Evolutionary conservation across 2,113 vertebrate genomes (phyloP), one percentile per base, ranked within the genome.

Genomic region (Melanotaenia duboulayi): DNA sequence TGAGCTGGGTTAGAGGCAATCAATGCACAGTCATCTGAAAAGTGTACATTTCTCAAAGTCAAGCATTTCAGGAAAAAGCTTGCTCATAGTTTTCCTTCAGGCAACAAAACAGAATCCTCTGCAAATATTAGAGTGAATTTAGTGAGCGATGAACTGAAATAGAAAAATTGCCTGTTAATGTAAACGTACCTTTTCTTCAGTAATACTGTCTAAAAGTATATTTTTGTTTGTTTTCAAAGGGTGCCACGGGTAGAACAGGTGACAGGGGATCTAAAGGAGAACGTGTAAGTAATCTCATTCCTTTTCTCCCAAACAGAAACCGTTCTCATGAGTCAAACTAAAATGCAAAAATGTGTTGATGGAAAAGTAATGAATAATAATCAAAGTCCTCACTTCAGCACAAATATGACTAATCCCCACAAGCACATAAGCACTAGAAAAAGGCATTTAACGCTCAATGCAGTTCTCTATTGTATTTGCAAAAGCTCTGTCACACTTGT

Each of bases 181-280:
- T 68, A 65, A 19, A 4, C 49, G 37, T 37, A 4, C 11, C 2
- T 55, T 32, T 14, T 50, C 39, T 20, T 67, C 20, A 32, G 8
- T 11, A 54, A 54, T 19, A 74, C 42, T 71, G 22, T n/a, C 12
- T 63, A 68, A 20, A 81, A 63, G 62, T 24, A 17, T 19, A 23
- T 49, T 19, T 28, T 65, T 35, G 63, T 70, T 75, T 42, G 79
- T 10, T 90, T 85, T 89, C 85, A 46, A 81, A 99, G 98, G 98
- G 97, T 83, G 87, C 90, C 55, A 60, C 93, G 65, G 98, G 98
- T 55, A 95, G 93, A 84, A 71, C 92, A 44, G 98, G 98, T 76
- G 98, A 99, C 75, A 92, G 98, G 94, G 98, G 98, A 37, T 94
- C 98, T 73, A 99, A 99, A 94, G 97, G 98, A 94, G 98, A 99